These are phyloP conservation scores for Peromyscus eremicus DNA, from an alignment of 2,797 vertebrate genomes.

Conservation along the genomic window DNA sequence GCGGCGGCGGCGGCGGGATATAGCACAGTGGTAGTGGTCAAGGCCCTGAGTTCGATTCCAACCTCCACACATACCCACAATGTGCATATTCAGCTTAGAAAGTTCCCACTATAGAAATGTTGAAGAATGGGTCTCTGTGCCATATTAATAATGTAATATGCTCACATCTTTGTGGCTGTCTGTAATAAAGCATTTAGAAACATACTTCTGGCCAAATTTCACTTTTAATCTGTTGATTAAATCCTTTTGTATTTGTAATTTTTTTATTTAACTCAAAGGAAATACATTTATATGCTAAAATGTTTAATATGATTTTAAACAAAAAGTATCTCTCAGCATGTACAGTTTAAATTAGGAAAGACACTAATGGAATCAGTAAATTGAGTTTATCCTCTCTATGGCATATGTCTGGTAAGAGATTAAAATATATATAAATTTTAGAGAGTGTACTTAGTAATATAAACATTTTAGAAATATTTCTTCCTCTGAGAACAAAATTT, in stretches of 20 bases:
- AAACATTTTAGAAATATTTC: slow-evolving; percentile 53
- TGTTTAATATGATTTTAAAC: slow-evolving; percentile 68
- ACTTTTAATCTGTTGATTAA: slow-evolving; percentile 48
- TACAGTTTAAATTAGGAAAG: slow-evolving; percentile 57
- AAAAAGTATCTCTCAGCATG: slow-evolving; percentile 7
- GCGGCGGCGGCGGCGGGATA: neutral
- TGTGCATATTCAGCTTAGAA: slow-evolving; percentile 2
- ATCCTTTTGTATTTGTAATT: slow-evolving; percentile 52
- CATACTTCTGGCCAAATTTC: slow-evolving; percentile 35
- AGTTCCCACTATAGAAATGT: slow-evolving; percentile 36
- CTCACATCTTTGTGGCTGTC: neutral
- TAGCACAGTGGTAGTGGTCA: neutral
- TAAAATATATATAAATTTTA: slow-evolving; percentile 41
- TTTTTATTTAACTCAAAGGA: slow-evolving; percentile 51
- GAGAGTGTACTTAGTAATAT: slow-evolving; percentile 54
- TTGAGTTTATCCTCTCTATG: slow-evolving; percentile 42
- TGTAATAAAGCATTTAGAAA: neutral
- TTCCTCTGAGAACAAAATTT: slow-evolving; percentile 57
- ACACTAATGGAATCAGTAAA: slow-evolving; percentile 45
- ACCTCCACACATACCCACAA: neutral
- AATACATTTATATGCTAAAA: slow-evolving; percentile 34
- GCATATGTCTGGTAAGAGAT: slow-evolving; percentile 35
- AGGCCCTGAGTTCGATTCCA: neutral
- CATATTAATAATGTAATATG: neutral
- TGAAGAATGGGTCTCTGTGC: neutral